Conservation (phyloP, 2,113 vertebrate genomes). For the Carlito syrichta region DNA sequence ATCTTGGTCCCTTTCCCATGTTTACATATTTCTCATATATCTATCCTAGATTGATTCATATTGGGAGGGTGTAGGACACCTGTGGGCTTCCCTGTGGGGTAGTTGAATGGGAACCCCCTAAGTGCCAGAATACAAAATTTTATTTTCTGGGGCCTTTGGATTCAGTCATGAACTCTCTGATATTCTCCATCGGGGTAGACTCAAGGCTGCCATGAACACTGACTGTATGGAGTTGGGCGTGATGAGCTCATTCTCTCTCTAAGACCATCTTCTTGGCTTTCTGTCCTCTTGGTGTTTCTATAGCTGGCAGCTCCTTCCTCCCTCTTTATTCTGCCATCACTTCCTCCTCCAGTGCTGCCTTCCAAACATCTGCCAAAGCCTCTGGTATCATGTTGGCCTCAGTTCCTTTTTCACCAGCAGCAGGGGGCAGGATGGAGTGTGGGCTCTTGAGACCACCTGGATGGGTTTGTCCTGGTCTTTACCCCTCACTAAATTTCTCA, state of each 20-base stretch:
- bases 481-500: neutral
- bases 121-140: neutral
- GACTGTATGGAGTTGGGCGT: neutral
- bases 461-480: neutral
- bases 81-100: neutral
- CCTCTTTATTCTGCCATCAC: neutral
- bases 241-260: neutral
- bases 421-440: neutral
- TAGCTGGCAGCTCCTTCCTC: rapidly evolving
- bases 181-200: neutral
- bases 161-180: neutral
- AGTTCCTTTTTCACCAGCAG: neutral
- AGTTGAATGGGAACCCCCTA: neutral
- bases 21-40: neutral
- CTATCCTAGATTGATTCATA: too few species aligned
- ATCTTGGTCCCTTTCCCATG: neutral
- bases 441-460: neutral
- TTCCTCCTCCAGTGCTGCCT: too few species aligned
- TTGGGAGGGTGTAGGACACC: too few species aligned
- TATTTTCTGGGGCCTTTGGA: neutral
- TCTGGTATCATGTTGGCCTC: neutral
- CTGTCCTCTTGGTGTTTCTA: neutral
- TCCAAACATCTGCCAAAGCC: neutral
- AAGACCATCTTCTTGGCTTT: too few species aligned
- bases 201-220: neutral